Percentiles rank a stretch among this genome's conserved stretches.
phyloP scores from a whole-genome alignment of 37 sponge, comb jelly and placozoan genomes.

The Chondrosia reniformis region DNA sequence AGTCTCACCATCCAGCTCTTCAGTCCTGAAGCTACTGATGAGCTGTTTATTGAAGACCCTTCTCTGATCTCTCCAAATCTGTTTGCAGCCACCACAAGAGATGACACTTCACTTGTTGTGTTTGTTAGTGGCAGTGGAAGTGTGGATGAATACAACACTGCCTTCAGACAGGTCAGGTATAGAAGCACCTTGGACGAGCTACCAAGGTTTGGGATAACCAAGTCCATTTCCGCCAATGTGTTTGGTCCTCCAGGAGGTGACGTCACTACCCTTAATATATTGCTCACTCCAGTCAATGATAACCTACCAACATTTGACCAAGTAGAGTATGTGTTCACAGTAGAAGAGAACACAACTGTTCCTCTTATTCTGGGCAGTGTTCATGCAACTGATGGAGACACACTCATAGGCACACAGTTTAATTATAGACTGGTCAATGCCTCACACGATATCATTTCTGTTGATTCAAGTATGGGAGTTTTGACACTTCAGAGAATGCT shows the following conservation, averaged over 20 bases:
- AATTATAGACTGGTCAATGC: background rate
- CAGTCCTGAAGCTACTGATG: background rate
- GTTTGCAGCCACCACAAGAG: background rate
- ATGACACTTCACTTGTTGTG: background rate
- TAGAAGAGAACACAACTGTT: background rate
- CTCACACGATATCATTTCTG: background rate
- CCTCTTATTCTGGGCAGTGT: background rate
- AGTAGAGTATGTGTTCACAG: background rate
- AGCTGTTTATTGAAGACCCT: background rate
- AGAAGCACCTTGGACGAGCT: background rate
- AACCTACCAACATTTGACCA: slow-evolving; percentile 2
- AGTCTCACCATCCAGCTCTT: background rate
- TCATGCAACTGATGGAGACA: slow-evolving; percentile 20
- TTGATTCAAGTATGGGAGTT: slow-evolving; percentile 1
- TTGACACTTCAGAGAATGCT: background rate
- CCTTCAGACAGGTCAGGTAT: background rate
- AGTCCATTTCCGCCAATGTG: background rate
- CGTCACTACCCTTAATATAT: background rate
- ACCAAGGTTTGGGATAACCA: background rate
- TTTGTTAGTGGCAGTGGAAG: background rate
- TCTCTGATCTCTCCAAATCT: background rate
- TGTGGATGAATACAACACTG: background rate
- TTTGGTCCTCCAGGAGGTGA: background rate
- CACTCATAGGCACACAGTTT: background rate
- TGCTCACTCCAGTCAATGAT: slow-evolving; percentile 20